phyloP scores from a whole-genome alignment of 2,113 vertebrate species.

The Mustela lutreola region DNA sequence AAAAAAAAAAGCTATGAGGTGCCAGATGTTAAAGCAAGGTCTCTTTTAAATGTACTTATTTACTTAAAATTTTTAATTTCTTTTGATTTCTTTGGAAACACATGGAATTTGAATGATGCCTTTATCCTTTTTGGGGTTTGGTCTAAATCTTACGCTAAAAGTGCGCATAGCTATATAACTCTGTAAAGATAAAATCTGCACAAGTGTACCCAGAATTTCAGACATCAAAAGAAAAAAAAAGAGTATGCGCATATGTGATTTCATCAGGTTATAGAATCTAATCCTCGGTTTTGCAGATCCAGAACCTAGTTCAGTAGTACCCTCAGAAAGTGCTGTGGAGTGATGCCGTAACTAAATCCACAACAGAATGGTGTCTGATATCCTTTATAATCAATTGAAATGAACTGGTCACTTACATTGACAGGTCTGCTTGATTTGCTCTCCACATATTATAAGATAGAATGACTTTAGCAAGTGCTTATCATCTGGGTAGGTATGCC shows the following conservation, averaged over 20 bases:
- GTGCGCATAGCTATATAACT: background rate
- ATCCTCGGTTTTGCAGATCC: background rate
- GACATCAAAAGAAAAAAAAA: background rate
- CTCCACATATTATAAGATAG: background rate
- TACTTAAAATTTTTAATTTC: background rate
- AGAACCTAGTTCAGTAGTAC: background rate
- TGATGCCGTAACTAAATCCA: background rate
- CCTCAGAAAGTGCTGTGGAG: background rate
- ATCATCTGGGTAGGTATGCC: background rate
- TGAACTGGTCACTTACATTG: background rate
- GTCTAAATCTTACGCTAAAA: background rate
- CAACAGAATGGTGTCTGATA: background rate
- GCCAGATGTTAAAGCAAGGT: background rate
- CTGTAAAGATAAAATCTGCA: conserved; percentile 50
- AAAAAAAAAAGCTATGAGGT: background rate
- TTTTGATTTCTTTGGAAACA: conserved; percentile 52
- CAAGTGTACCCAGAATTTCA: conserved; percentile 38
- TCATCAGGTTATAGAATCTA: background rate
- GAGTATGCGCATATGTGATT: background rate
- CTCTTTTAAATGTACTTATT: background rate
- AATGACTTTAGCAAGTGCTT: background rate
- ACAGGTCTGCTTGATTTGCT: conserved; percentile 5
- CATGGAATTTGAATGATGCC: background rate
- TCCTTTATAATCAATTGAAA: background rate
- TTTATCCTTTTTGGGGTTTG: background rate